Percentiles rank a stretch among this genome's conserved stretches.
phyloP scores from a whole-genome alignment of 92 coral and sea anemone genomes.

The Galaxea fascicularis region DNA sequence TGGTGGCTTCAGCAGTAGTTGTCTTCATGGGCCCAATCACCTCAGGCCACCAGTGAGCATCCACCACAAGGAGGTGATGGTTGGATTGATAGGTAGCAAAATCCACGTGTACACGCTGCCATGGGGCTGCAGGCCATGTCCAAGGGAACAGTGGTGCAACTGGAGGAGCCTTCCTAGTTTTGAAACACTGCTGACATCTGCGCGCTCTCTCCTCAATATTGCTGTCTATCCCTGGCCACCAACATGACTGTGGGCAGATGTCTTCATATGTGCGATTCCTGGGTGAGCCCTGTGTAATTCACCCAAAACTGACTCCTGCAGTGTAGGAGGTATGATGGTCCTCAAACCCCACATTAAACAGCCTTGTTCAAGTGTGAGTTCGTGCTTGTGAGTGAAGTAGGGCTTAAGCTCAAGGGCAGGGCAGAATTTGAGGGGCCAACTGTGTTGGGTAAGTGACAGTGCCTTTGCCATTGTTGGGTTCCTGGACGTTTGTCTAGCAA shows the following conservation, averaged over 20 bases:
- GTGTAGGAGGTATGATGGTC: conserved; percentile 37
- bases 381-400: conserved; percentile 37
- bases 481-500: conserved; percentile 54
- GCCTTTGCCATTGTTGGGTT: not conserved
- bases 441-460: conserved; percentile 19
- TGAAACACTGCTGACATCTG: conserved; percentile 2
- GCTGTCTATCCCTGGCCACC: conserved; percentile 3
- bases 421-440: conserved; percentile 36
- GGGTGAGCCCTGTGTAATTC: conserved; percentile 59
- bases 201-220: conserved; percentile 4
- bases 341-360: conserved; percentile 48
- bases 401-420: conserved; percentile 44
- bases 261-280: conserved; percentile 34
- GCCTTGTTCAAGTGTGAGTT: conserved; percentile 51
- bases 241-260: not conserved
- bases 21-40: conserved; percentile 66
- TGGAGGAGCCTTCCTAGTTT: conserved; percentile 41
- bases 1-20: conserved; percentile 51
- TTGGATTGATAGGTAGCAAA: conserved; percentile 53
- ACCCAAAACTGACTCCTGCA: conserved; percentile 20
- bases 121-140: no score
- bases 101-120: conserved; percentile 62
- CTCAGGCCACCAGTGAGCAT: conserved; percentile 67
- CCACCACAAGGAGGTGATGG: conserved; percentile 42
- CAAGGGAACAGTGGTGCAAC: conserved; percentile 2